Percentiles rank a stretch among this genome's conserved stretches.
phyloP scores from a whole-genome alignment of 2,888 invertebrate genomes.

The Alviniconcha strummeri region DNA sequence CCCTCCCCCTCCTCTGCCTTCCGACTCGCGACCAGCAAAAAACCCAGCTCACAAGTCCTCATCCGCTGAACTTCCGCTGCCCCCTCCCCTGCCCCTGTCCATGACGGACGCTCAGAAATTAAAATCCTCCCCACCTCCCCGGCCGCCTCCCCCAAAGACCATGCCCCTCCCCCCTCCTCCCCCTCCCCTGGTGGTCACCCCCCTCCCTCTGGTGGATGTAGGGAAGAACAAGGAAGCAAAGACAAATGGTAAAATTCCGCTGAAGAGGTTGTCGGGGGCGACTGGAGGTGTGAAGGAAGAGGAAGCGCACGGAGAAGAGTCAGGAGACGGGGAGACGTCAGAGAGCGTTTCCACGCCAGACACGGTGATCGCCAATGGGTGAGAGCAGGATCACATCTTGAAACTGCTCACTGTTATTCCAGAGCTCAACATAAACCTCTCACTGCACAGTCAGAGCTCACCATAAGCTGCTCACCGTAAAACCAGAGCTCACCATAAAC shows the following conservation, averaged over 20 bases:
- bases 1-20: slow-evolving; percentile 17
- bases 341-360: slow-evolving; percentile 58
- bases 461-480: neutral
- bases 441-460: too few species aligned
- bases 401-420: too few species aligned
- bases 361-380: slow-evolving; percentile 53
- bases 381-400: slow-evolving; percentile 37
- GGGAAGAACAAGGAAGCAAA: neutral
- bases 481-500: neutral
- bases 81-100: slow-evolving; percentile 4
- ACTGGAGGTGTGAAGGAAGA: slow-evolving; percentile 5
- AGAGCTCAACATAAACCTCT: too few species aligned
- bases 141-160: neutral
- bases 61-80: neutral
- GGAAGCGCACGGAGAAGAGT: slow-evolving; percentile 24
- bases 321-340: slow-evolving; percentile 42
- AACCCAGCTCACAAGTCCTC: neutral
- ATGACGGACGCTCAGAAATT: neutral
- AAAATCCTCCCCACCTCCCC: neutral
- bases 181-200: slow-evolving; percentile 15
- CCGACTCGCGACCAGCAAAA: neutral
- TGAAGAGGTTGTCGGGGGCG: neutral
- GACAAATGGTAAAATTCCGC: neutral
- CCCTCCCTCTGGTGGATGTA: neutral
- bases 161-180: neutral